Evolutionary conservation across 2,113 vertebrate genomes (phyloP), one percentile per base, ranked within the genome.

Genomic region (Symphodus melops): DNA sequence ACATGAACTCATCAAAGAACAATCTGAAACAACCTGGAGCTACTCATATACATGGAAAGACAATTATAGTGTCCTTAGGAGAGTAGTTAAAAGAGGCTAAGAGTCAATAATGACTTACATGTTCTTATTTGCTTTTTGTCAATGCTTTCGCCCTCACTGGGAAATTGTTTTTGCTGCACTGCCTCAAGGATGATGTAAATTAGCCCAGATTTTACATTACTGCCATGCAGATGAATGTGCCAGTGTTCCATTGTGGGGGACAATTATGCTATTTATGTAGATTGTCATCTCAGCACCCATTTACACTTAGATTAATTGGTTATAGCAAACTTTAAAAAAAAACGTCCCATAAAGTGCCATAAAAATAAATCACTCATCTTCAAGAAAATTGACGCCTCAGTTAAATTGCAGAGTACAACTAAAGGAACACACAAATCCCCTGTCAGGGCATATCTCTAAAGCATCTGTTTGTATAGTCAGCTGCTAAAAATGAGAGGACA

Each of bases 51-150:
- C 84, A 84, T 25, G 72, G 71, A 64, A 8, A 87, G 90, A 91
- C 88, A 89, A 92, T 93, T 89, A 89, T 62, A 49, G 72, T 74
- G 51, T 88, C 71, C 82, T 90, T 82, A 71, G 75, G 88, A 92
- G 86, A 90, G 91, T 85, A 86, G 89, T 93, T 92, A 93, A 93
- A 91, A 91, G 88, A 75, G 78, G 79, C 72, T 82, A 89, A 88
- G 82, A 89, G 88, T 92, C 89, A 90, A 84, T 94, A 93, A 93
- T 90, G 88, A 88, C 65, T 81, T 84, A 88, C 83, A 84, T 90
- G 87, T 86, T 93, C 86, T 86, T 91, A 89, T 90, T 89, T 88
- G 86, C 64, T 84, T 83, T 33, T 86, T 66, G 83, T 89, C 84
- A 86, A 89, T 77, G 81, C 75, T 56, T 87, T 87, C 64, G 63